These are phyloP conservation scores for Aphodius sticticus DNA, from an alignment of 2,888 invertebrate species.

Conservation along the genomic window DNA sequence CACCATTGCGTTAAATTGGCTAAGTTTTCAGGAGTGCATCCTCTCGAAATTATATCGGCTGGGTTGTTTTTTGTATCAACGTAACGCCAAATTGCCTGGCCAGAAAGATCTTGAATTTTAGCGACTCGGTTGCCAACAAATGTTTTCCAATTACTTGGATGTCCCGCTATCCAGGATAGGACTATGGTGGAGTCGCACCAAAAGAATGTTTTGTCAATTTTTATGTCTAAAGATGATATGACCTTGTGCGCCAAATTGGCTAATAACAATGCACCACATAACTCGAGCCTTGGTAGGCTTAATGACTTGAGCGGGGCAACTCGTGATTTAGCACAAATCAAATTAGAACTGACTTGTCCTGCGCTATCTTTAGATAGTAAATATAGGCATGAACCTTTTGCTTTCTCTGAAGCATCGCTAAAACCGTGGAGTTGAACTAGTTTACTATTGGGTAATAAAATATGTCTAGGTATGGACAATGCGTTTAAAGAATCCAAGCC, in stretches of 20 bases:
- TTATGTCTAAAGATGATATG: conserved; percentile 13
- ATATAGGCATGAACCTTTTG: conserved; percentile 19
- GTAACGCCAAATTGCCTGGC: conserved; percentile 23
- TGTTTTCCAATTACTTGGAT: conserved; percentile 27
- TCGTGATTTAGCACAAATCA: conserved; percentile 22
- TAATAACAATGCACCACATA: conserved; percentile 34
- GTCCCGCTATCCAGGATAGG: conserved; percentile 24
- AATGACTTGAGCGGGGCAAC: conserved; percentile 16
- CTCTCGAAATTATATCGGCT: conserved; percentile 39
- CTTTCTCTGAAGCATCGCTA: conserved; percentile 25
- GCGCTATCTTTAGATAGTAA: conserved; percentile 8
- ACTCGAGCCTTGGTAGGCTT: conserved; percentile 36
- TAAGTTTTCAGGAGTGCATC: conserved; percentile 28
- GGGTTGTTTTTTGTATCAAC: conserved; percentile 37
- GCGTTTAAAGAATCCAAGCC: neutral
- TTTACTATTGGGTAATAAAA: neutral
- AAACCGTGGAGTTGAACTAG: conserved; percentile 11
- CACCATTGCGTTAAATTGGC: conserved; percentile 30
- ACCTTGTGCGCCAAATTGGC: conserved; percentile 20
- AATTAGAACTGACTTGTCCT: conserved; percentile 8
- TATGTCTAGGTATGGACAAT: conserved; percentile 16
- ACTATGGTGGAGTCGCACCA: conserved; percentile 33
- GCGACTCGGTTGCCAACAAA: conserved; percentile 31
- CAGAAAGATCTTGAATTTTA: conserved; percentile 12
- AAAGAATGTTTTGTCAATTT: conserved; percentile 13